Evolutionary conservation across 2,113 vertebrate species (phyloP).

Genomic region (Perccottus glenii): DNA sequence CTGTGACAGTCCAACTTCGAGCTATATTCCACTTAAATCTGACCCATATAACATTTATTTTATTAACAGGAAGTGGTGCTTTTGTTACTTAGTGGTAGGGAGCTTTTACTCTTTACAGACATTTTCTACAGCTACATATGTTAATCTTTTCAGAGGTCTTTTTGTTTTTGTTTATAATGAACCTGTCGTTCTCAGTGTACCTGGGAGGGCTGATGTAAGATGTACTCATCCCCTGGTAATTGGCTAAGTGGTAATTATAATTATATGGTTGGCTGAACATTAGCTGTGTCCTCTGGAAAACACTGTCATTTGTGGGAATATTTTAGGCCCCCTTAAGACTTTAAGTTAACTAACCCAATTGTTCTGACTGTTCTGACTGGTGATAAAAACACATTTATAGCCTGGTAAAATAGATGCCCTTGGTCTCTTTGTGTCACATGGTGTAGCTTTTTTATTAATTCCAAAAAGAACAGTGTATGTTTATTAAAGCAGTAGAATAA

Average conservation of each 20-base stretch:
- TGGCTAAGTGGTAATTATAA: constrained; percentile 71
- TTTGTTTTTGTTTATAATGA: constrained; percentile 51
- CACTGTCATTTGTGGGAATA: constrained; percentile 10
- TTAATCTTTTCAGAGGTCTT: too few species aligned
- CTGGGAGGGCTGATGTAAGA: constrained; percentile 32
- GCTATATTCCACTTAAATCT: constrained; percentile 8
- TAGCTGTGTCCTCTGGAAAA: constrained; percentile 15
- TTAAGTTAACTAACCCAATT: background rate
- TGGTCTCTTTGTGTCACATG: too few species aligned
- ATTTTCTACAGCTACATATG: too few species aligned
- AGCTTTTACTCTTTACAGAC: too few species aligned
- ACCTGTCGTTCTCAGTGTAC: constrained; percentile 48
- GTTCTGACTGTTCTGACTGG: too few species aligned
- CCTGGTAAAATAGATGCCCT: too few species aligned
- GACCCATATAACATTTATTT: constrained; percentile 1
- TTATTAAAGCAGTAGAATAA: too few species aligned
- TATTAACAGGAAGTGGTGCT: background rate
- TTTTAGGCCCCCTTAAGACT: background rate
- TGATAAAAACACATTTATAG: too few species aligned
- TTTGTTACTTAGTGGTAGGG: background rate
- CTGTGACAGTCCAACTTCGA: constrained; percentile 14
- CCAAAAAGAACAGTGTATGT: too few species aligned
- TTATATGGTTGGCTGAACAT: constrained; percentile 54
- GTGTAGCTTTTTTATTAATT: too few species aligned
- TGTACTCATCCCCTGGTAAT: constrained; percentile 34